A percentile compares a stretch with the other conserved stretches of the same genome.
Evolutionary conservation across 2,797 vertebrate genomes (phyloP).

Genomic region (Eulemur mongoz): DNA sequence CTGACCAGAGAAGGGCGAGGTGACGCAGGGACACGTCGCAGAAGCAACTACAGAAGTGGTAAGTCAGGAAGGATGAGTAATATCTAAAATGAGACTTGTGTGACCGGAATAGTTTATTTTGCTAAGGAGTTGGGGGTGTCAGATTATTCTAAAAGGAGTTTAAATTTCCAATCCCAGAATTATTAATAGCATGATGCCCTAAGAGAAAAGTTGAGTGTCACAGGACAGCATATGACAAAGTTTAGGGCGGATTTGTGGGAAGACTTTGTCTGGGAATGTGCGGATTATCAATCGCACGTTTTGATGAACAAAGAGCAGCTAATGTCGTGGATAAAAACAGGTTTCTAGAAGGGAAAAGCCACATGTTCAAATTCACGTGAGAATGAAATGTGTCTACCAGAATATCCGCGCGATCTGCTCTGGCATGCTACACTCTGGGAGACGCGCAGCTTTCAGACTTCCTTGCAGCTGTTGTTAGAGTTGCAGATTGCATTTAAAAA

Average conservation of each 20-base stretch:
- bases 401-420: not conserved
- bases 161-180: not conserved
- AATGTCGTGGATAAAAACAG: not conserved
- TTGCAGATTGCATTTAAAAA: not conserved
- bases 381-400: not conserved
- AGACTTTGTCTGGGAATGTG: not conserved
- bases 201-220: not conserved
- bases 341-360: not conserved
- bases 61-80: not conserved
- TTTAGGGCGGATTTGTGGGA: not conserved
- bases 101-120: not conserved
- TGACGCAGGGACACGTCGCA: not conserved
- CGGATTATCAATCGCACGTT: not conserved
- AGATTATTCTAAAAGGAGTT: not conserved
- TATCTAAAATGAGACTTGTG: not conserved
- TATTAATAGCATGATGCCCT: not conserved
- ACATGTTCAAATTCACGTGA: not conserved
- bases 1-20: not conserved
- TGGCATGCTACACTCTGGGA: too few relatives aligned
- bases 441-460: rapidly evolving
- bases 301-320: not conserved
- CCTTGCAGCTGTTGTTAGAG: not conserved
- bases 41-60: not conserved
- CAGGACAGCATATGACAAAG: not conserved
- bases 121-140: not conserved